Base-by-base conservation (phyloP, 2,113 vertebrate genomes). In the Bettongia penicillata region DNA sequence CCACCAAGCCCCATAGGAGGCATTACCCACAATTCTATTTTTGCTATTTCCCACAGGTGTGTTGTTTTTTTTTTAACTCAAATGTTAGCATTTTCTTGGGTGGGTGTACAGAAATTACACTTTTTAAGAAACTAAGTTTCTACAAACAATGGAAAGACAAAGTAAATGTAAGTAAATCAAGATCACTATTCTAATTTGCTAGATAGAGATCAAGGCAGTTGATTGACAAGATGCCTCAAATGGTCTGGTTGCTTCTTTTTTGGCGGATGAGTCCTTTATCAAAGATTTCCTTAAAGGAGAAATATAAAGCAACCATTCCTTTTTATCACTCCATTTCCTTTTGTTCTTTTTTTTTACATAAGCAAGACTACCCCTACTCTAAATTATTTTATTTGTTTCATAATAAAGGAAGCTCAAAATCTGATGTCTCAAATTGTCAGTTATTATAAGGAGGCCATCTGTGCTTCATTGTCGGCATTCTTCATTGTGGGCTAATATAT, bases 381-480 rank as follows among this genome's bases (percentile, higher is more conserved):
- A 94, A 97, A 96, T 26, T 51, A 9, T 91, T 96, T 93, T 77
- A 50, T 94, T 97, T 96, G 50, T 96, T 97, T 96, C 61, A 95
- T 94, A 92, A 98, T 96, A 97, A 93, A 51, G 12, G 49, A n/a
- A 51, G 26, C 51, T 93, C 51, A 51, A 47, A 93, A 96, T 97
- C 57, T 93, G 92, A 95, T 91, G 51, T 16, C 95, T 97, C 94
- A 95, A 95, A 94, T 95, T 97, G 77, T 97, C 95, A 96, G 61
- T 96, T 96, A 57, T 94, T 97, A 91, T 51, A 68, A 95, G 77
- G 57, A 94, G 61, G 96, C 95, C 97, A 97, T 97, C 96, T 98
- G 96, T 94, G 77, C 90, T 55, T 91, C 91, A 91, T 1, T 93
- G 53, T 91, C 97, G 94, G 95, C n/a, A 26, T 97, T 95, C 53